Percentiles rank a stretch among this genome's conserved stretches.
These are phyloP conservation scores for Squalus acanthias DNA, from an alignment of 2,797 vertebrate genomes.

Conservation along the genomic window DNA sequence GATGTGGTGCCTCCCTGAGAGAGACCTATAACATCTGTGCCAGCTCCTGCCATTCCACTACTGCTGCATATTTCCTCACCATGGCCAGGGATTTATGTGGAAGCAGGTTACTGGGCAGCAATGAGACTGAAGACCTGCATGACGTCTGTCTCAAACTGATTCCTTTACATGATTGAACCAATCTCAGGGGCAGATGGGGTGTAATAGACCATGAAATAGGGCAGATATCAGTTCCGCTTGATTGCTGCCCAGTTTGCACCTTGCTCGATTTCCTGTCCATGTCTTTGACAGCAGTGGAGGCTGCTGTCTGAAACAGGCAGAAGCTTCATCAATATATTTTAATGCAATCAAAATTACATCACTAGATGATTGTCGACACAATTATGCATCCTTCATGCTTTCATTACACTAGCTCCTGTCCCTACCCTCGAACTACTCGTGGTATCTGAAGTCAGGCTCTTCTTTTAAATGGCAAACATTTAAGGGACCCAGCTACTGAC, in stretches of 20 bases:
- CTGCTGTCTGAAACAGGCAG: background rate
- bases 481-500: background rate
- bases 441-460: background rate
- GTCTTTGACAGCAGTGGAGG: conserved; percentile 20
- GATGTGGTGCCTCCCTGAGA: background rate
- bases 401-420: background rate
- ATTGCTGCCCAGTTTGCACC: conserved; percentile 7
- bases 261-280: background rate
- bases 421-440: background rate
- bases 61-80: background rate
- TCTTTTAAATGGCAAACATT: background rate
- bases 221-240: conserved; percentile 12
- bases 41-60: background rate
- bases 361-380: background rate
- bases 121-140: background rate
- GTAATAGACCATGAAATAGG: conserved; percentile 30
- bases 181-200: conserved; percentile 18
- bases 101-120: conserved; percentile 1
- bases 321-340: background rate
- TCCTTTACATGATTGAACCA: conserved; percentile 26
- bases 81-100: background rate
- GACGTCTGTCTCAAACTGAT: background rate
- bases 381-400: background rate
- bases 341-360: background rate
- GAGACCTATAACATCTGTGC: background rate